Conservation (phyloP, 2,113 vertebrate genomes). For the Tichodroma muraria region DNA sequence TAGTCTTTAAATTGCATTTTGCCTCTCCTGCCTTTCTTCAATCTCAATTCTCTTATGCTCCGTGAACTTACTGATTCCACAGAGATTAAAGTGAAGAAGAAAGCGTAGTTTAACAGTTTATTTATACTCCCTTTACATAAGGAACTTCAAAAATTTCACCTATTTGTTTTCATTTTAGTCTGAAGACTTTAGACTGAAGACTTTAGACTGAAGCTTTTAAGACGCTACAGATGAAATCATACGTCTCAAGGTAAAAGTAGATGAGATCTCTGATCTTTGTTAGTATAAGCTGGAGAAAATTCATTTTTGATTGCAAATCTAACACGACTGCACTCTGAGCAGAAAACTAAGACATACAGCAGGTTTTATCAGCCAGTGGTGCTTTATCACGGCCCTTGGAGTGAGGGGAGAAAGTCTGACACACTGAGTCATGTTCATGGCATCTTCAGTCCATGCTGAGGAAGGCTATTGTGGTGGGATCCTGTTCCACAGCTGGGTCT, state of each 20-base stretch:
- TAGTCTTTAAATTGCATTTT: not conserved
- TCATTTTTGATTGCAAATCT: not conserved
- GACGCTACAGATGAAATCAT: not conserved
- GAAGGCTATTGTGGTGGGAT: not conserved
- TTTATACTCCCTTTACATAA: not conserved
- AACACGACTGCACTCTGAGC: not conserved
- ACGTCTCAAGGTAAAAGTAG: not conserved
- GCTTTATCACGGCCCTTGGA: not conserved
- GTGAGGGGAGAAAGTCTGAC: not conserved
- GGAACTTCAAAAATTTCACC: not conserved
- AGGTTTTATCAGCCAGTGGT: not conserved
- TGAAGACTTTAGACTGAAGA: not conserved
- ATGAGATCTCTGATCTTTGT: not conserved
- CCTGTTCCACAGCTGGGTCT: not conserved
- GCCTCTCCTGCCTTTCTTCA: not conserved
- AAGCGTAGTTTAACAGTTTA: not conserved
- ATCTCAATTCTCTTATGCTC: not conserved
- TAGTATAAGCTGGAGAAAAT: not conserved
- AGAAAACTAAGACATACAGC: not conserved
- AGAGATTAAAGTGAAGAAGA: not conserved
- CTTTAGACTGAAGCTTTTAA: not conserved
- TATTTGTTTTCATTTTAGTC: not conserved
- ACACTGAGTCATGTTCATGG: accelerated
- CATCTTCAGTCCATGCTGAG: not conserved
- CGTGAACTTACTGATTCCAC: not conserved